phyloP scores from a whole-genome alignment of 2,113 vertebrate species.

The Aphyosemion australe region DNA sequence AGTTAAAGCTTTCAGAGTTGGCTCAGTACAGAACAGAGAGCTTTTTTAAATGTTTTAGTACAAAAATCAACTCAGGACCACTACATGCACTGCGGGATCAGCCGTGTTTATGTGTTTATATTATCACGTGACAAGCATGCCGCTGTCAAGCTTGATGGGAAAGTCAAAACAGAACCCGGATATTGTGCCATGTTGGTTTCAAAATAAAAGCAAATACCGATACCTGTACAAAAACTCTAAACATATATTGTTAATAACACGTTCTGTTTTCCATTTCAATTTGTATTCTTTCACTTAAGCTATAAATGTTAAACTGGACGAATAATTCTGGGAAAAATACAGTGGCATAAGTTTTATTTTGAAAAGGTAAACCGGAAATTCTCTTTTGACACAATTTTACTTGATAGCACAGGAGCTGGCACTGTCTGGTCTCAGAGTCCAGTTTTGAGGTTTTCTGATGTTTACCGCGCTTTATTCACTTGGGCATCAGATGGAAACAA shows the following conservation, averaged over 20 bases:
- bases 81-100: background rate
- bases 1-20: too few species aligned
- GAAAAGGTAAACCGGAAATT: slow-evolving; percentile 16
- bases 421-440: slow-evolving; percentile 34
- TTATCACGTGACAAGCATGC: background rate
- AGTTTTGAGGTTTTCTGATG: background rate
- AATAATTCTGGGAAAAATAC: fast-evolving
- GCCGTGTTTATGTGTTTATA: background rate
- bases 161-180: background rate
- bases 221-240: background rate
- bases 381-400: fast-evolving
- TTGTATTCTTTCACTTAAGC: background rate
- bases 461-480: background rate
- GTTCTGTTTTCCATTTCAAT: too few species aligned
- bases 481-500: background rate
- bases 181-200: fast-evolving
- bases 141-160: background rate
- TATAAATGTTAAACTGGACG: fast-evolving
- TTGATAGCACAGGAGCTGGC: background rate
- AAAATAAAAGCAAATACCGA: background rate
- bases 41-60: too few species aligned
- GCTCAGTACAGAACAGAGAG: too few species aligned
- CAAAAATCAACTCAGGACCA: too few species aligned
- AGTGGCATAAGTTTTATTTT: slow-evolving; percentile 6
- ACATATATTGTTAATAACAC: too few species aligned